Base-by-base conservation (phyloP, 2,113 vertebrate genomes). In the Dipodomys stephensi region DNA sequence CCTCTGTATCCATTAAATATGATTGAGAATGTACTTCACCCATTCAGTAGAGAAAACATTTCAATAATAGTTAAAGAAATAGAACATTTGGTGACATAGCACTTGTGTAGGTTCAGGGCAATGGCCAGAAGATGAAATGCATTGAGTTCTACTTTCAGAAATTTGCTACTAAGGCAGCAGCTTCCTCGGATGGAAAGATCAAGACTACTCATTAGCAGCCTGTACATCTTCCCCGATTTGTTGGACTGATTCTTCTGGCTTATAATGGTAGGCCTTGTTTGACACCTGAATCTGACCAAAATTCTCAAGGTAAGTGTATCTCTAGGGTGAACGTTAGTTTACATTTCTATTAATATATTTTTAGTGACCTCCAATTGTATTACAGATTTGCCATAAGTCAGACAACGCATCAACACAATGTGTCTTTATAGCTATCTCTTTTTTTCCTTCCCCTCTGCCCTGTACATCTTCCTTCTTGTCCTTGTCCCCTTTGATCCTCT, bases 1-100 rank as follows among this genome's bases (percentile, higher is more conserved):
- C 62, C 88, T 87, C 57, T 0, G 83, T 94, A 28, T 90, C 78
- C 46, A 80, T 81, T 65, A 91, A 84, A 88, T 67, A 44, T 79
- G 22, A n/a, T 15, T 77, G 67, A 87, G 53, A 89, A 76, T 80
- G 62, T 53, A 83, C 82, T 46, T 81, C 35, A 30, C 3, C 92
- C 53, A 73, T 18, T 90, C 32, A n/a, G 67, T 1, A 85, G 19
- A 79, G 15, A 71, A 62, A 64, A 65, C 16, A 64, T 7, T 53
- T 85, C 69, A 4, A 1, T 6, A 74, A n/a, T 12, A 35, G 19
- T 78, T 79, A 9, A 49, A 87, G 49, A 77, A 74, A 83, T 13
- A 82, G 49, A 86, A 65, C 18, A 71, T 82, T 84, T 69, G 72
- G 44, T 72, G 72, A 69, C 23, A 84, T 9, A 35, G 20, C 20